Base-by-base conservation (phyloP, 2,797 vertebrate species). In the Hydrolagus colliei region DNA sequence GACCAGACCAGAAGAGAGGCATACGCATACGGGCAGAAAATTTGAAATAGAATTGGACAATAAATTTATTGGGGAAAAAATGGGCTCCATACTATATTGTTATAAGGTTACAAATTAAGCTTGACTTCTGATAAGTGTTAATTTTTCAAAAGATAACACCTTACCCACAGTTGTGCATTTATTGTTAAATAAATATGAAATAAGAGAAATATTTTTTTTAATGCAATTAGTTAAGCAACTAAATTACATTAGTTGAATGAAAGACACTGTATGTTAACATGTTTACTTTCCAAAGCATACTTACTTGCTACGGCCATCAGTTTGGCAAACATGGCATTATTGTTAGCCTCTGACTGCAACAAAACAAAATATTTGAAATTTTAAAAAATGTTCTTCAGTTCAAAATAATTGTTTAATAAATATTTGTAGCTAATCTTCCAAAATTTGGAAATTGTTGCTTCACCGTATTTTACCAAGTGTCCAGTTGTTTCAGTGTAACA, bases 261-360 rank as follows among this genome's bases (percentile, higher is more conserved):
- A 67, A 63, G 16, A 65, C 20, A 76, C 18, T 1, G 7, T 27
- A 67, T 18, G 13, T 63, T 65, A 4, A 63, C 32, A 32, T 63
- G 13, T 63, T 72, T 72, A 73, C 27, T 32, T 86, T 6, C 12
- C 61, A 20, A 63, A 59, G 22, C 2, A 79, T 87, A 96, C 97
- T 97, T 90, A 99, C 97, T 99, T 92, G 97, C 96, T 90, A 99
- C 97, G 87, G 94, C 98, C 97, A 98, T 97, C 89, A 99, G 93
- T 91, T 99, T 99, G 88, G 96, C 97, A 91, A 98, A 95, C 97
- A 98, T 98, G 86, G 96, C 95, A 86, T 95, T 91, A 89, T 92
- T 98, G 91, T 99, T 99, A 90, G 96, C 94, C 91, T 99, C 98
- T 86, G 97, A 98, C 98, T 99, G 89, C 0, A 87, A 73, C 4